These are phyloP conservation scores for Apteryx mantelli DNA, from an alignment of 2,113 vertebrate species.

Conservation along the genomic window DNA sequence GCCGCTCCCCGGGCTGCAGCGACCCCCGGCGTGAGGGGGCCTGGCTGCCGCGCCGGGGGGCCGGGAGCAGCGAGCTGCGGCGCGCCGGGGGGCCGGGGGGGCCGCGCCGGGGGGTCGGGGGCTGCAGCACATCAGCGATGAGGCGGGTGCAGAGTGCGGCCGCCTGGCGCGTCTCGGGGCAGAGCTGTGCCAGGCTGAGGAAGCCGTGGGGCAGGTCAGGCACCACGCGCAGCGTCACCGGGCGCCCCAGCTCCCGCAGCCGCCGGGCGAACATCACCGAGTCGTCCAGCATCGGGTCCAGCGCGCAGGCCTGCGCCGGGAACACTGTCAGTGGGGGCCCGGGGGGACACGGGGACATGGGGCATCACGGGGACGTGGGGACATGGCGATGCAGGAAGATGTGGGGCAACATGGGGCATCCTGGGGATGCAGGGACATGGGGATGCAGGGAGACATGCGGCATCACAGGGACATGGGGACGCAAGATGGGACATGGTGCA, in stretches of 20 bases:
- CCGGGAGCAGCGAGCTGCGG: neutral
- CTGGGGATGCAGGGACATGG: too few species aligned
- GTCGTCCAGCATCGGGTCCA: conserved; percentile 94
- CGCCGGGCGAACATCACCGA: conserved; percentile 92
- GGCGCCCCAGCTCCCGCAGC: conserved; percentile 79
- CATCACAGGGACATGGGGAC: too few species aligned
- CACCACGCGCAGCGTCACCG: conserved; percentile 86
- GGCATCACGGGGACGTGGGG: too few species aligned
- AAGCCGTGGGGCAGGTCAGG: conserved; percentile 93
- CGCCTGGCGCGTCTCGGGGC: conserved; percentile 85
- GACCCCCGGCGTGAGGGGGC: neutral
- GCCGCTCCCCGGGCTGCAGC: neutral
- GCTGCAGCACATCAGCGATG: conserved; percentile 80
- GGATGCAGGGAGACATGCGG: too few species aligned
- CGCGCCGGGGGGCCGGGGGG: conserved; percentile 70
- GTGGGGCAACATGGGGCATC: too few species aligned
- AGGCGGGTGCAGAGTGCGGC: conserved; percentile 81
- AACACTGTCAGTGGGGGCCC: too few species aligned
- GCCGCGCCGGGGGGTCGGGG: neutral
- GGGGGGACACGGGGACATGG: neutral
- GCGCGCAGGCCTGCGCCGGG: conserved; percentile 83
- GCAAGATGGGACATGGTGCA: too few species aligned
- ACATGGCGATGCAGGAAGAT: too few species aligned
- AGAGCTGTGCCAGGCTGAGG: conserved; percentile 88
- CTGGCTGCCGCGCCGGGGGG: neutral